Base-by-base conservation (phyloP, 1,140 invertebrate genomes). In the Papilio helenus region DNA sequence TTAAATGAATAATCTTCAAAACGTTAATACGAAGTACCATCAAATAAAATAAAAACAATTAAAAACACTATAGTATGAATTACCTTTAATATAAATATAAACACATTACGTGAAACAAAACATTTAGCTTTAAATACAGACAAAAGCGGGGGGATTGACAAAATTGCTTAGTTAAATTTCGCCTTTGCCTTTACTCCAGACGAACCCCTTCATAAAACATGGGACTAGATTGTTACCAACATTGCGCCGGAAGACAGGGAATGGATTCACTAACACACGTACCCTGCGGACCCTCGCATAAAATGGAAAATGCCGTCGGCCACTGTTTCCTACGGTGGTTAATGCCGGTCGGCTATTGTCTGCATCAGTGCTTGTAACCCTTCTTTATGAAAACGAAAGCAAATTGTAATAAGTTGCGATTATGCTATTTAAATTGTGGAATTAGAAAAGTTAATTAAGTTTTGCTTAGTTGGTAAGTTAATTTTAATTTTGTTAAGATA, bases 261-360 rank as follows among this genome's bases (percentile, higher is more conserved):
- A 93, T 92, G 88, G 90, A 91, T 92, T 90, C 88, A 92, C 87
- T 92, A 90, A 91, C 89, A 89, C 87, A 79, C 79, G 80, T 83
- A 86, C 87, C 89, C 88, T 90, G 86, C 85, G 83, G 81, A 87
- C 87, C 88, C 88, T 88, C 87, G 84, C 87, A 90, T 88, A 89
- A 93, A 91, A 90, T 88, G 87, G 86, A 90, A 91, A 89, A 92
- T 90, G 84, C 88, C 88, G 87, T 89, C 85, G 84, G 88, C 85
- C 77, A 84, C 89, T 84, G 88, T 92, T 90, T 90, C 89, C 88
- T 85, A 71, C 83, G 86, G 46, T 49, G 46, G n/a, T 55, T 55
- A 55, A 55, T 55, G 51, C 51, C 51, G 51, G 85, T 82, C 82
- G 85, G 80, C 83, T 81, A 91, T 93, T 93, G 90, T 93, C 89